These are phyloP conservation scores for Drosophila hawaiiensis DNA, from an alignment of 2,888 invertebrate genomes.

Conservation along the genomic window DNA sequence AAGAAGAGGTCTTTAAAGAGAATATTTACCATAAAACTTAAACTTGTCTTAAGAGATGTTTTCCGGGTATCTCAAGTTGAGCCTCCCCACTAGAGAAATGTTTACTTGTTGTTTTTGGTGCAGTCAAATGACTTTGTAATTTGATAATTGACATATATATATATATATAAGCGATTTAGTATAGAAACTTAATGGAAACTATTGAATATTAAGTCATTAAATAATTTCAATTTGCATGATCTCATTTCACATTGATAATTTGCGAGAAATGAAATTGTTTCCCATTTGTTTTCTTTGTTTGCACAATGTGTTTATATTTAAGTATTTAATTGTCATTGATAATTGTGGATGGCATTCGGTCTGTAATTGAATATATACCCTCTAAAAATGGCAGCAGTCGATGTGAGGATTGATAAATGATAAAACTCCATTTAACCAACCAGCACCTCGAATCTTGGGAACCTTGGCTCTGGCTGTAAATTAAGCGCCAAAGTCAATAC, in stretches of 20 bases:
- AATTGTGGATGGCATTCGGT: background rate
- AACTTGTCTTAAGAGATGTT: background rate
- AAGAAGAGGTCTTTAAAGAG: background rate
- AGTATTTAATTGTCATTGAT: constrained; percentile 14
- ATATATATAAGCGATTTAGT: background rate
- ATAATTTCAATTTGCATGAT: background rate
- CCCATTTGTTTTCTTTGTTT: background rate
- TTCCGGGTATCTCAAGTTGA: background rate
- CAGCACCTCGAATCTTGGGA: background rate
- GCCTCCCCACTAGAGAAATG: background rate
- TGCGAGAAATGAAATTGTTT: background rate
- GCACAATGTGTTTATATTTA: background rate
- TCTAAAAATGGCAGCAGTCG: background rate
- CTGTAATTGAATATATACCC: background rate
- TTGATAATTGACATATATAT: background rate
- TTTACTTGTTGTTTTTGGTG: background rate
- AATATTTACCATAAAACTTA: background rate
- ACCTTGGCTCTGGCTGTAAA: constrained; percentile 32
- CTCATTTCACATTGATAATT: background rate
- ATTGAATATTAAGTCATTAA: background rate
- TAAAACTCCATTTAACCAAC: constrained; percentile 1
- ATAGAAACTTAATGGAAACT: background rate
- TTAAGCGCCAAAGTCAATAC: constrained; percentile 52
- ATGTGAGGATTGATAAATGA: constrained; percentile 20
- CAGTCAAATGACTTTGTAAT: background rate